phyloP scores from a whole-genome alignment of 2,113 vertebrate genomes.

The Crocuta crocuta region DNA sequence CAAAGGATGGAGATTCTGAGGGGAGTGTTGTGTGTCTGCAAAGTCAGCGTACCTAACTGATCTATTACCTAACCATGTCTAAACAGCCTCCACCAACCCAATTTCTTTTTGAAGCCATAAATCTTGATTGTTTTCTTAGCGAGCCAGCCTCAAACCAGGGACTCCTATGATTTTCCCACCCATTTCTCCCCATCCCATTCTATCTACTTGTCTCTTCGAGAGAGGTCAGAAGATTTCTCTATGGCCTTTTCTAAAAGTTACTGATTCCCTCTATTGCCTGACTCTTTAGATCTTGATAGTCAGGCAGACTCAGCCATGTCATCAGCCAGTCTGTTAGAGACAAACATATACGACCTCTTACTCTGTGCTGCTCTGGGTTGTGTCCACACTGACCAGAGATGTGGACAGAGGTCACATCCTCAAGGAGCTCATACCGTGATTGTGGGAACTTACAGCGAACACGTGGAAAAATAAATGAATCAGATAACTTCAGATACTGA shows the following conservation, averaged over 20 bases:
- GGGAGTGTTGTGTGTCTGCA: rapidly evolving
- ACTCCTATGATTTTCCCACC: background rate
- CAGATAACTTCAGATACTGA: rapidly evolving
- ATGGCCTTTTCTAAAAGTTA: background rate
- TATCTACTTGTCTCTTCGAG: background rate
- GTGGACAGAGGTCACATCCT: rapidly evolving
- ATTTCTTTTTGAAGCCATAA: too few relatives aligned
- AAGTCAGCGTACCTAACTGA: background rate
- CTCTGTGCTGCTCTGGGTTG: background rate
- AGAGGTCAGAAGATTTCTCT: background rate
- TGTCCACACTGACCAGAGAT: rapidly evolving
- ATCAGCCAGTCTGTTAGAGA: background rate
- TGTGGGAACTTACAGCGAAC: background rate
- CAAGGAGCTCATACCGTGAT: background rate
- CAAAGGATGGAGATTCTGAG: rapidly evolving
- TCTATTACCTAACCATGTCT: background rate
- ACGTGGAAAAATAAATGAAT: background rate
- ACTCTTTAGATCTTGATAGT: background rate
- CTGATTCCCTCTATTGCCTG: background rate
- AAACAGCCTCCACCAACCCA: background rate
- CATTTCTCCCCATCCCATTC: too few relatives aligned
- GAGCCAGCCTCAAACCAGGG: background rate
- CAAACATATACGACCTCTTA: rapidly evolving
- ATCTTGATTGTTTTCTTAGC: background rate
- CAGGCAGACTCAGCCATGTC: background rate